Evolutionary conservation across 2,888 invertebrate genomes (phyloP), one percentile per base, ranked within the genome.

Genomic region (Creontiades dilutus): DNA sequence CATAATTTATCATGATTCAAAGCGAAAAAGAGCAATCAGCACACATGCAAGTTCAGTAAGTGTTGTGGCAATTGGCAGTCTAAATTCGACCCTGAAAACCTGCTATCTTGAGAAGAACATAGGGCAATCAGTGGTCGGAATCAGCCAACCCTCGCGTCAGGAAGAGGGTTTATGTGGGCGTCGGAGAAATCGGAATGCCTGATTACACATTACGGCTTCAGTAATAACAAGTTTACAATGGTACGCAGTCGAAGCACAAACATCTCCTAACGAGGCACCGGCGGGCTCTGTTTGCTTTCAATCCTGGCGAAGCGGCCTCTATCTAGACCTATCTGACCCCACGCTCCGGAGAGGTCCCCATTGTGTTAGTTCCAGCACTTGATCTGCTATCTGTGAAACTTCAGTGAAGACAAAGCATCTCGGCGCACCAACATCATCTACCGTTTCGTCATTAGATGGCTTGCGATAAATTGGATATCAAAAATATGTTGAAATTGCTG

Each of bases 211-310:
- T 46, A 81, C 23, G 47, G 23, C n/a, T n/a, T 19, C 19, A 81
- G 81, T 81, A 81, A 81, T 81, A 81, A 81, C 81, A 46, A 81
- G 81, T 81, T 81, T 48, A 81, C 81, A 47, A 48, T 81, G n/a
- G 81, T 48, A 48, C 37, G 37, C 47, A 81, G 81, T 81, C 81
- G 81, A 81, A 76, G 16, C 48, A 81, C 81, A 81, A 81, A 81
- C 48, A 81, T 81, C 81, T 48, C 16, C 81, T 81, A 81, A 81
- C 81, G 81, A 81, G 81, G 61, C 81, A n/a, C 23, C 13, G 46
- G 12, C 46, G 16, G 48, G 81, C 5, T 2, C 47, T 81, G 81
- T 81, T 81, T 48, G 81, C 81, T 81, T 81, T 81, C 81, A 48
- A 81, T 81, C 47, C 81, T 81, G 81, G 23, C 37, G 37, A 47